A percentile compares a stretch with the other conserved stretches of the same genome.
Conservation (phyloP, 2,888 invertebrate species). For the Cephonodes hylas region DNA sequence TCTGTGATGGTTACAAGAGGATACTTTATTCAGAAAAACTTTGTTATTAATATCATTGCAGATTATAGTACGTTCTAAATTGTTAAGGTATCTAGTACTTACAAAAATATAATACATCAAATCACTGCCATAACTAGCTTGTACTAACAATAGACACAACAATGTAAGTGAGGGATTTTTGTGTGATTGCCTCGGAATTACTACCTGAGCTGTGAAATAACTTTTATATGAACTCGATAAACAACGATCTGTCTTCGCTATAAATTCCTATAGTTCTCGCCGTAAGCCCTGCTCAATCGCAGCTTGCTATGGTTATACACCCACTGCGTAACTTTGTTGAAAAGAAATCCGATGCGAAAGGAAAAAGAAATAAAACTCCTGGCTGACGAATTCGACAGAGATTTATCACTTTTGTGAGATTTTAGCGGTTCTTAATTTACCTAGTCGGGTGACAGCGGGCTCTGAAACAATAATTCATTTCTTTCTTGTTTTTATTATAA, state of each 20-base stretch:
- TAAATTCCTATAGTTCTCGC: neutral
- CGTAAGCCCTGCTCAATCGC: conserved; percentile 3
- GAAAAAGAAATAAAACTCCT: conserved; percentile 63
- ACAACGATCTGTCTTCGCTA: conserved; percentile 11
- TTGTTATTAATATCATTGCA: too few relatives aligned
- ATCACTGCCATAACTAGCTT: neutral
- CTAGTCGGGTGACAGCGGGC: conserved; percentile 24
- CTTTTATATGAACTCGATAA: conserved; percentile 9
- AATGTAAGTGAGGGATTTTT: neutral
- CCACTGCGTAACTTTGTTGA: conserved; percentile 52
- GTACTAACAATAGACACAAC: neutral
- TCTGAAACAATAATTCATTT: conserved; percentile 11
- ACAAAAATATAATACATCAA: neutral
- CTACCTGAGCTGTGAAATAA: neutral
- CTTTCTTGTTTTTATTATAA: neutral
- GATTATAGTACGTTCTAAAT: too few relatives aligned
- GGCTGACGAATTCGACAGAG: conserved; percentile 70
- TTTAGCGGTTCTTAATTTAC: conserved; percentile 64
- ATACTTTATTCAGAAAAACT: too few relatives aligned
- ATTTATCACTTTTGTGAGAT: conserved; percentile 62
- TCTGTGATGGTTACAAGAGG: too few relatives aligned
- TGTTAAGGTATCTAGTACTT: neutral
- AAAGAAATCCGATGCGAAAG: conserved; percentile 49
- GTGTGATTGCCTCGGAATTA: neutral
- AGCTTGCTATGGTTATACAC: conserved; percentile 8